Evolutionary conservation across 2,113 vertebrate genomes (phyloP).

Genomic region (Amazona vittata): DNA sequence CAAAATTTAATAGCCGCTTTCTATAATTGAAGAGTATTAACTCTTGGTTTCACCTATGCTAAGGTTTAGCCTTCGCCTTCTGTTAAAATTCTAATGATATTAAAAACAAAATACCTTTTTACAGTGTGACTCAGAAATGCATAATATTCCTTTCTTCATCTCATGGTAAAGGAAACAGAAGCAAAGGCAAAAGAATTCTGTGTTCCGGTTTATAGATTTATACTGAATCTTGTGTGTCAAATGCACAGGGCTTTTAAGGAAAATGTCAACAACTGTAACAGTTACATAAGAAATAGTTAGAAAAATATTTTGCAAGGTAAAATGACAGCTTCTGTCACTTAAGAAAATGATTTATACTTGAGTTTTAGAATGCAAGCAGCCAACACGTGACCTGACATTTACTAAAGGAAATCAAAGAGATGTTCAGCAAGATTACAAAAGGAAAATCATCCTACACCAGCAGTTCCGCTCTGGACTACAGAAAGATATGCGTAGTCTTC

Average conservation of each 20-base stretch:
- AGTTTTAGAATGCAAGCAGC: conserved; percentile 20
- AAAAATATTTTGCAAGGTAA: conserved; percentile 65
- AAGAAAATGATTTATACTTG: conserved; percentile 46
- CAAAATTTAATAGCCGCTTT: conserved; percentile 32
- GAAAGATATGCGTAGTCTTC: background rate
- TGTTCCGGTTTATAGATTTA: background rate
- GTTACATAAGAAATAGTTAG: conserved; percentile 50
- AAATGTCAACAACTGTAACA: conserved; percentile 48
- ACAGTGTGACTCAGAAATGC: conserved; percentile 33
- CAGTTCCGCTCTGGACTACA: background rate
- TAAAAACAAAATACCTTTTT: conserved; percentile 48
- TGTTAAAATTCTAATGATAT: conserved; percentile 53
- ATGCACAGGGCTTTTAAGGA: conserved; percentile 24
- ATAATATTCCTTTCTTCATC: conserved; percentile 13
- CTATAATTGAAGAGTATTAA: conserved; percentile 10
- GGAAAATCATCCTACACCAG: background rate
- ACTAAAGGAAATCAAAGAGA: conserved; percentile 38
- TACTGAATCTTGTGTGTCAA: conserved; percentile 23
- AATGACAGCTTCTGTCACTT: conserved; percentile 52
- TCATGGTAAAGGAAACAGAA: conserved; percentile 2
- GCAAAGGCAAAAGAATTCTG: background rate
- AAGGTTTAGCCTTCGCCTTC: conserved; percentile 7
- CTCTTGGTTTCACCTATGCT: conserved; percentile 17
- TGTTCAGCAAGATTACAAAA: background rate
- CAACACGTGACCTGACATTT: conserved; percentile 52